These are phyloP conservation scores for Pitangus sulphuratus DNA, from an alignment of 2,797 vertebrate genomes.

Conservation along the genomic window DNA sequence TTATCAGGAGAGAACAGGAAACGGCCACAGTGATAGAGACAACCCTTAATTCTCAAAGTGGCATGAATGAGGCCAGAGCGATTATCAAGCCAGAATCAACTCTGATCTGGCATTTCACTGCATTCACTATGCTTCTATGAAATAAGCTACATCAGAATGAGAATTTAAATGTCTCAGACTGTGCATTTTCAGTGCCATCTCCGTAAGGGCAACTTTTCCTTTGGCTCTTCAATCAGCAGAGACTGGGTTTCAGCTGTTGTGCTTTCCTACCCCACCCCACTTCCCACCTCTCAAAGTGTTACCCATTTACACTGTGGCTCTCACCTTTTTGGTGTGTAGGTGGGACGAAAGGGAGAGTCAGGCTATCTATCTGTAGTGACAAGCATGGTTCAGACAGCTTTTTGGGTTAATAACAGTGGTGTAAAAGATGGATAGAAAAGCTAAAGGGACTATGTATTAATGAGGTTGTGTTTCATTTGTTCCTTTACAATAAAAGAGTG, in stretches of 20 bases:
- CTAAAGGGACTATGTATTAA: neutral
- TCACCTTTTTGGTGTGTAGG: neutral
- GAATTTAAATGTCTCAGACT: neutral
- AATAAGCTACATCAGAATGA: neutral
- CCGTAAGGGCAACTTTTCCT: neutral
- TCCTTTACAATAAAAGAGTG: neutral
- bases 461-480: constrained; percentile 21
- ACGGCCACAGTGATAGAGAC: neutral
- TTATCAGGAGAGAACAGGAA: constrained; percentile 43
- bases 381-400: neutral
- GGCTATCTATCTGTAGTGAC: neutral
- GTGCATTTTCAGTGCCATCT: neutral
- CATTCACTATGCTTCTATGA: neutral
- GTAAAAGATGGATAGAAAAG: neutral
- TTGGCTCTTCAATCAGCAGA: neutral
- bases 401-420: neutral
- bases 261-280: neutral
- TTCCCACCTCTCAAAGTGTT: neutral
- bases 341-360: neutral
- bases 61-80: neutral
- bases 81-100: neutral
- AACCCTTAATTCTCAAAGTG: neutral
- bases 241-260: neutral
- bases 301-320: neutral
- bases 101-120: neutral